Evolutionary conservation across 1,140 invertebrate genomes (phyloP), one percentile per base, ranked within the genome.

Genomic region (Chrysoperla carnea): DNA sequence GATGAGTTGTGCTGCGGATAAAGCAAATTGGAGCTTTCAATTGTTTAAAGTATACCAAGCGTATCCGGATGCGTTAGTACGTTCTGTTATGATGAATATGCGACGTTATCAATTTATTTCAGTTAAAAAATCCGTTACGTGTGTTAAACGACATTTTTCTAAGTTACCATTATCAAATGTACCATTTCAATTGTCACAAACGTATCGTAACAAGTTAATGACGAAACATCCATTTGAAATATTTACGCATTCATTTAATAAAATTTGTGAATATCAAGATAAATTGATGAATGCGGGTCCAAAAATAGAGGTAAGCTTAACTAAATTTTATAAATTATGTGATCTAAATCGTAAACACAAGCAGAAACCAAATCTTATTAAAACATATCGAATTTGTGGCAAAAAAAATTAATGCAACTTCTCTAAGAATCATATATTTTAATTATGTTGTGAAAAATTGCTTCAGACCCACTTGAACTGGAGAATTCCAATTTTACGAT

Each of bases 21-120:
- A 72, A 49, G 65, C 67, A 6, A 67, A 67, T 1, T 76, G 69
- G 61, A 69, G 69, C 1, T 72, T 74, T 49, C 75, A 80, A 29
- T 54, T 81, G n/a, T 80, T 78, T 45, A 69, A 72, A 47, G 68
- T 82, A 23, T 83, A 81, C 49, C 76, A 81, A 46, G 69, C 77
- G 45, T 83, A 76, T 59, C 68, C 74, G 0, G 77, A 83, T 42
- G 61, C 59, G 33, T 50, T 78, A 0, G 52, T 83, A 2, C 55
- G 69, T 37, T 60, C 60, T 0, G 74, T 73, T 0, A 68, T 82
- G 47, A 53, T 60, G 0, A 70, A 73, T 48, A 66, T 78, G 5
- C 58, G 70, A 6, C 44, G 59, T 0, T 67, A 73, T 46, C 67
- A 71, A 14, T 66, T 82, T 57, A 65, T 78, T 1, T 64, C 66